These are phyloP conservation scores for Drosophila melanogaster DNA, from an alignment of 1,140 invertebrate species.

Conservation along the genomic window DNA sequence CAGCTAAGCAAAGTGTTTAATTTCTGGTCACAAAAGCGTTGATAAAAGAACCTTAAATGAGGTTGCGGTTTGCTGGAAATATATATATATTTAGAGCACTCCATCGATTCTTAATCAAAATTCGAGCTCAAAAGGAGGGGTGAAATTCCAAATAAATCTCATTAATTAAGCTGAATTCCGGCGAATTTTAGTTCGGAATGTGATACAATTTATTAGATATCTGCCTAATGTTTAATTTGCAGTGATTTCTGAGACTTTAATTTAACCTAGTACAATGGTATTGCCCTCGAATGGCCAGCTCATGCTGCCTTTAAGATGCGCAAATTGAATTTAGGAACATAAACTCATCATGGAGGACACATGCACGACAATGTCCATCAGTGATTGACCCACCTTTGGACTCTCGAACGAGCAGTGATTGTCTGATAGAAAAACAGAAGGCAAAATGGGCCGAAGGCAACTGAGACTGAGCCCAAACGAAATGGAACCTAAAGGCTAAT, in stretches of 20 bases:
- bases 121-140: too few relatives aligned
- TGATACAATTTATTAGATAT: background rate
- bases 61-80: background rate
- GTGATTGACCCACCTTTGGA: constrained; percentile 27
- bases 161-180: too few relatives aligned
- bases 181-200: too few relatives aligned
- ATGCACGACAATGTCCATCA: constrained; percentile 45
- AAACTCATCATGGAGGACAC: constrained; percentile 23
- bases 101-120: too few relatives aligned
- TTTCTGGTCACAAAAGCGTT: background rate
- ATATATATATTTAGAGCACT: background rate
- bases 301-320: background rate
- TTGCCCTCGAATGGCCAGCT: background rate
- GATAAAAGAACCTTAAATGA: background rate
- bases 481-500: constrained; percentile 16
- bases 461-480: background rate
- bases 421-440: constrained; percentile 11
- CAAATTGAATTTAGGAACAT: constrained; percentile 32
- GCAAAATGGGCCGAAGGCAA: constrained; percentile 1
- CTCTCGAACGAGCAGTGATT: constrained; percentile 12
- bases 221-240: background rate
- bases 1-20: background rate
- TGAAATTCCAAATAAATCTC: too few relatives aligned
- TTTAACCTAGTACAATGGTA: background rate
- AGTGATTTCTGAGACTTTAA: background rate